Evolutionary conservation across 1,140 invertebrate species (phyloP).

Genomic region (Orius insidiosus): DNA sequence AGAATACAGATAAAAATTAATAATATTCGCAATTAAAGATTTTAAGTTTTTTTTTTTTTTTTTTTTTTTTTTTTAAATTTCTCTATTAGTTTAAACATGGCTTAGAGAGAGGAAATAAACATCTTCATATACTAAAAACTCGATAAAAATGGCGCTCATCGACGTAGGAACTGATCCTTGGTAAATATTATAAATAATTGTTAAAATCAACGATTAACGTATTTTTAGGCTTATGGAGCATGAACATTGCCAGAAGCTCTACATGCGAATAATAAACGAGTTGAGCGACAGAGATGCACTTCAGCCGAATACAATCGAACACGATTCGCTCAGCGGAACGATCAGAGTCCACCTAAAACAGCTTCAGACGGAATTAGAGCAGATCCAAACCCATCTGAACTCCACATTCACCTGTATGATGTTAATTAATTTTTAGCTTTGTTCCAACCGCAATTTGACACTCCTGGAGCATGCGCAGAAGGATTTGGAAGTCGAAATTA

Average conservation of each 20-base stretch:
- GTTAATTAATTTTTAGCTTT: background rate
- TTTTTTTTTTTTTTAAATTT: background rate
- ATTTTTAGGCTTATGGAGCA: conserved; percentile 39
- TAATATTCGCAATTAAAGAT: background rate
- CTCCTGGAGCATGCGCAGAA: too few relatives aligned
- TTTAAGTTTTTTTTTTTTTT: background rate
- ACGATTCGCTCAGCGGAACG: conserved; percentile 35
- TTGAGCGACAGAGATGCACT: conserved; percentile 34
- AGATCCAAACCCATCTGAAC: conserved; percentile 33
- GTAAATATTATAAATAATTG: background rate
- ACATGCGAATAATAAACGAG: conserved; percentile 41
- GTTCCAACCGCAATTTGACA: too few relatives aligned
- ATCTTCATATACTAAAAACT: too few relatives aligned
- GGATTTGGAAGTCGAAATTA: too few relatives aligned
- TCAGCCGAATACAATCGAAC: conserved; percentile 31
- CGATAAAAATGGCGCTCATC: background rate
- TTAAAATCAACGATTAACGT: too few relatives aligned
- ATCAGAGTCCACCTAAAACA: conserved; percentile 43
- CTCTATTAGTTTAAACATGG: background rate
- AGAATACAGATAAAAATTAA: too few relatives aligned
- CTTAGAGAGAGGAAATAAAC: too few relatives aligned
- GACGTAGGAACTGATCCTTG: conserved; percentile 4
- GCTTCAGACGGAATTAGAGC: conserved; percentile 36
- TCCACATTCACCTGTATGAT: conserved; percentile 9
- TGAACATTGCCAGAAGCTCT: conserved; percentile 44